Base-by-base conservation (phyloP, 2,888 invertebrate species). In the Lathronympha strigana region DNA sequence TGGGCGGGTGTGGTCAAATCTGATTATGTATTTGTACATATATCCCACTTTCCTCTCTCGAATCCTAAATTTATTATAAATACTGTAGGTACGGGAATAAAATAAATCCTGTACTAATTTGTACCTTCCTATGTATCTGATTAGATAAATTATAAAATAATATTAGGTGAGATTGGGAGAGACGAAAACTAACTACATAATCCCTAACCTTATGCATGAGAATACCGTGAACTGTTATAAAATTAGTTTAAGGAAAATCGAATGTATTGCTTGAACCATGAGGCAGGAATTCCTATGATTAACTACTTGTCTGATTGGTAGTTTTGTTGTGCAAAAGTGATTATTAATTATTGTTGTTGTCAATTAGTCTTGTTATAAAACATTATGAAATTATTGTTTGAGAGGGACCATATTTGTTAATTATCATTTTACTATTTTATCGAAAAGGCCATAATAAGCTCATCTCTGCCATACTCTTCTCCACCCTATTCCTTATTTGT, bases 391-490 rank as follows among this genome's bases (percentile, higher is more conserved):
- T 61, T 67, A 66, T 68, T 71, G 72, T 76, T 82, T 80, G 73
- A 67, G 67, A 72, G 85, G 83, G 83, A 84, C 85, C 85, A 83
- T 77, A 70, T 73, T 73, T 76, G 69, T 75, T 73, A 71, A 68
- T 71, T 64, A 51, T 72, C 66, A 55, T 66, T 45, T 67, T 51
- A 50, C 28, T 70, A 73, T 73, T 72, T 70, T 71, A 74, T 73
- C 69, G 70, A 69, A 61, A 75, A 76, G 76, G 80, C 81, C 81
- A 81, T 81, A 82, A 73, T 76, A 74, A 51, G 49, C 47, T 43
- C 75, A 71, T 76, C 77, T 76, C 77, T 80, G 83, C 82, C 82
- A 83, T 84, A 80, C 73, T 72, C 76, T 78, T 74, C 53, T 70
- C 69, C 70, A 64, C 68, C 71, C 72, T 72, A 71, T 71, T 71